Evolutionary conservation across 92 coral and sea anemone genomes (phyloP), one percentile per base, ranked within the genome.

Genomic region (Metridium senile): DNA sequence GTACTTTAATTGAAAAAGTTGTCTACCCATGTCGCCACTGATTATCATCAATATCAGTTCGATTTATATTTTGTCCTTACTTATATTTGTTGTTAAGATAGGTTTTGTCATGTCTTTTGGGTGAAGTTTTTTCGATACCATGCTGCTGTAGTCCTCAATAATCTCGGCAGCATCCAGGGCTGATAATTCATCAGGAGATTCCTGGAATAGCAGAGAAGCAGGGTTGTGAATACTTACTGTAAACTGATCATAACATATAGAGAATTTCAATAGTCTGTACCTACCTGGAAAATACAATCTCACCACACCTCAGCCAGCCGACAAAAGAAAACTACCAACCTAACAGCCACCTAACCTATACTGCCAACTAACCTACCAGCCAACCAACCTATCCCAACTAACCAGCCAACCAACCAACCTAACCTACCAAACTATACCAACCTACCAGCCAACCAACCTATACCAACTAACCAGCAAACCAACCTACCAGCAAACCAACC

Each of bases 31-130:
- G n/a, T n/a, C n/a, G n/a, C n/a, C n/a, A n/a, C n/a, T n/a, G n/a
- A n/a, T n/a, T n/a, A n/a, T n/a, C n/a, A n/a, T n/a, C n/a, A n/a
- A n/a, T n/a, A n/a, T n/a, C n/a, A n/a, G n/a, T n/a, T n/a, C n/a
- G n/a, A n/a, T n/a, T n/a, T n/a, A 33, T 29, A 34, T 29, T 39
- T 39, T 39, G 8, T 13, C 6, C 99, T 85, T 81, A 96, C 99
- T 72, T 11, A 96, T 91, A 64, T 96, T 96, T 76, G 89, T 89
- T 1, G 99, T 92, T 67, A 96, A 74, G 30, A 96, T 72, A 46
- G 99, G 97, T 52, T 87, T 87, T 72, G 68, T 80, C 75, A 89
- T 52, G 70, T 86, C 78, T 22, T 80, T 62, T 26, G 82, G 76
- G 23, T 73, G 66, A 2, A 88, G 89, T 74, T 82, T 92, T 33